A percentile compares a stretch with the other conserved stretches of the same genome.
These are phyloP conservation scores for Cyphomyrmex costatus DNA, from an alignment of 1,140 invertebrate species.

Conservation along the genomic window DNA sequence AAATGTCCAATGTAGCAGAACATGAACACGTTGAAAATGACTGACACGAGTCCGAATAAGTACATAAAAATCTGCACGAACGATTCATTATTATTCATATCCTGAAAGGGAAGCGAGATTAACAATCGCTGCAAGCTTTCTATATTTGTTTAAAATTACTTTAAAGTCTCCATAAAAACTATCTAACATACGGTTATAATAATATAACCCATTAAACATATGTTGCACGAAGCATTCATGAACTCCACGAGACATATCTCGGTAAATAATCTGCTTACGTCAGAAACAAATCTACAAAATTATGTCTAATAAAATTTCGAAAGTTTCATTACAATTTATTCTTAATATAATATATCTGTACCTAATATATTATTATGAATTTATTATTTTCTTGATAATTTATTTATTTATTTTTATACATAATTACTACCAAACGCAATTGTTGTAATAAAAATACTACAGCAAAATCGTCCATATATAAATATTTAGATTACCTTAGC, in stretches of 20 bases:
- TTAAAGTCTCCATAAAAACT: background rate
- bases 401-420: too few species aligned
- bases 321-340: background rate
- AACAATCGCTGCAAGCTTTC: background rate
- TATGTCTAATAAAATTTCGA: background rate
- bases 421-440: background rate
- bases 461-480: too few species aligned
- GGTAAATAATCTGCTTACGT: slow-evolving; percentile 21
- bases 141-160: background rate
- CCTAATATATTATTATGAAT: too few species aligned
- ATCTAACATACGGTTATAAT: slow-evolving; percentile 27
- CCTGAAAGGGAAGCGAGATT: slow-evolving; percentile 52
- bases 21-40: slow-evolving; percentile 72
- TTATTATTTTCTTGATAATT: too few species aligned
- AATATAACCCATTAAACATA: slow-evolving; percentile 67
- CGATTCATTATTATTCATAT: slow-evolving; percentile 66
- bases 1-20: slow-evolving; percentile 72
- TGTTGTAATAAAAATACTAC: background rate
- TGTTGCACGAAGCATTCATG: slow-evolving; percentile 63
- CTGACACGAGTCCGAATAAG: slow-evolving; percentile 64
- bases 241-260: slow-evolving; percentile 45
- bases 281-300: slow-evolving; percentile 37
- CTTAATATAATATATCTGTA: too few species aligned
- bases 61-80: slow-evolving; percentile 61
- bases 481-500: slow-evolving; percentile 53